Conservation (phyloP, 2,113 vertebrate genomes). For the Otocyon megalotis region DNA sequence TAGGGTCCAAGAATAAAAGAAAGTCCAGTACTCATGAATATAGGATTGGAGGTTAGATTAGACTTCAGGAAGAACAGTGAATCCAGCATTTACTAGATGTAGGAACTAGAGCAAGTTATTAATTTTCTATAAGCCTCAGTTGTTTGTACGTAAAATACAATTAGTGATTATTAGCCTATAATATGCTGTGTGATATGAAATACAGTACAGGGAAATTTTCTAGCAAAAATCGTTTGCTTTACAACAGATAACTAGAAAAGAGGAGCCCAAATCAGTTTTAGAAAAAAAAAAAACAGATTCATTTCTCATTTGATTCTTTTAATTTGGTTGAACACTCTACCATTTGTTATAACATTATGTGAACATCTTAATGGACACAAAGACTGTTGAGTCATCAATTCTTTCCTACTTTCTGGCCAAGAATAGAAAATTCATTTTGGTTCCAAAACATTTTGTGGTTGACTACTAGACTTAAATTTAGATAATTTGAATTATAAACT, state of each 20-base stretch:
- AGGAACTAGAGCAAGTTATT: not conserved
- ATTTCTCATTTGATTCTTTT: not conserved
- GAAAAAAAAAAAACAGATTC: not conserved
- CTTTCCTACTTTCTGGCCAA: not conserved
- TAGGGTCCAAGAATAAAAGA: not conserved
- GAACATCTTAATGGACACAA: not conserved
- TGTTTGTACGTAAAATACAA: not conserved
- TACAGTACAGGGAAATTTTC: not conserved
- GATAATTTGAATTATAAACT: slow-evolving; percentile 49
- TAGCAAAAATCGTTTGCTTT: not conserved
- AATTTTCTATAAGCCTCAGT: not conserved
- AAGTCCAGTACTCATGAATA: not conserved
- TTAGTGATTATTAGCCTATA: not conserved
- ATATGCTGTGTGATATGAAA: not conserved
- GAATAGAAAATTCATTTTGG: not conserved
- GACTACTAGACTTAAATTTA: not conserved
- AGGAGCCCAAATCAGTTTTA: not conserved
- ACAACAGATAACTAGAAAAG: not conserved
- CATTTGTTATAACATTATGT: not conserved
- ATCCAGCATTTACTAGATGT: not conserved
- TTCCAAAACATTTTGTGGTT: not conserved
- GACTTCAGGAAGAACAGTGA: not conserved
- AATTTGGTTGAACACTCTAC: not conserved
- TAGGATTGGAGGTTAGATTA: not conserved
- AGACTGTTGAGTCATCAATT: not conserved